Base-by-base conservation (phyloP, 1,140 invertebrate genomes). In the Drosophila bocqueti region DNA sequence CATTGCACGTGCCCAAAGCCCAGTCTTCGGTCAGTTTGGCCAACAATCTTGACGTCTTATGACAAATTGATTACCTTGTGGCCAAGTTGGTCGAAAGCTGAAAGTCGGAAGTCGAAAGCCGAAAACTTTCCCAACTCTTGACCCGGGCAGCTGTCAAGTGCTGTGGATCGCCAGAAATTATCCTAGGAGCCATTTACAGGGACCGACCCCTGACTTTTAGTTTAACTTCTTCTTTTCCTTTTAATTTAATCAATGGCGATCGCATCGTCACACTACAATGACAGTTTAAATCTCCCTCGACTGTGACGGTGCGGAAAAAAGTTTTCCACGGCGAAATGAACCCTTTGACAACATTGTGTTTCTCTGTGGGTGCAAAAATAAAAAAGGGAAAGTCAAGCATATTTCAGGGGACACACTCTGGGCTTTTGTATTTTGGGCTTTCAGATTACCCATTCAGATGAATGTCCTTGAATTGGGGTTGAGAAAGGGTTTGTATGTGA, bases 1-100 rank as follows among this genome's bases (percentile, higher is more conserved):
- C 65, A 65, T n/a, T 46, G 62, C 49, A 84, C 72, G 63, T 74
- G 78, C 60, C 29, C 34, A 26, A n/a, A 38, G 24, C 18, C 63
- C 42, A 80, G 57, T 61, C 26, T 34, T 58, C 24, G 75, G 58
- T 60, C 58, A 57, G 24, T 31, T 50, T 55, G 61, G 61, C 15
- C 24, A 36, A 55, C 42, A 55, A 31, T 38, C 26, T 38, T 24
- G 29, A 40, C 38, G 18, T 58, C 60, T 57, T 63, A 65, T 55
- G 68, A 73, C 76, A 73, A 75, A 73, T 82, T 72, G 57, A 81
- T 81, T 82, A 66, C 52, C 52, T 76, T 71, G 64, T 42, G 54
- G 38, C 42, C 58, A 42, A 75, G 47, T 59, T 57, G 13, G 29
- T 15, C 40, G 10, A 40, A 68, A 59, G 45, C 36, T 50, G 55